Base-by-base conservation (phyloP, 1,140 invertebrate genomes). In the Akabosia matsudoensis region DNA sequence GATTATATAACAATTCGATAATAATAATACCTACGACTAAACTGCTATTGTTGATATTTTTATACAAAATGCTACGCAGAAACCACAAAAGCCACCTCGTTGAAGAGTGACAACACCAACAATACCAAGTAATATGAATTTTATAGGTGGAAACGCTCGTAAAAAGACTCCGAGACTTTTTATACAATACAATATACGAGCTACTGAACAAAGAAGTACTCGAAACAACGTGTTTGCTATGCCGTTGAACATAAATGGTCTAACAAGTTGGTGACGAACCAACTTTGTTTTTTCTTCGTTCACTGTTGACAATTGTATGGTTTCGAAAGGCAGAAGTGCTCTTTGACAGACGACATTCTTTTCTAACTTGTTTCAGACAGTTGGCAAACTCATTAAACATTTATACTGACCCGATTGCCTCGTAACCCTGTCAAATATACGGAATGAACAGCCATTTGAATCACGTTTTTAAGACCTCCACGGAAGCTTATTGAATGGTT, bases 381-480 rank as follows among this genome's bases (percentile, higher is more conserved):
- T 67, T 67, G 61, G 61, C 28, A 67, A 67, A 30, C 26, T 67
- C 61, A 67, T 67, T 67, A 67, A 67, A 67, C 61, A 67, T 67
- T 67, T 67, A 67, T 67, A 67, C 61, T 67, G 61, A 67, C 61
- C 61, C 61, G 61, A 67, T 67, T 67, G 61, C 61, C 61, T 67
- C 61, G 61, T 67, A 67, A 67, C 61, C 61, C 30, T 67, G 61
- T 67, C 61, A 31, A 67, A 67, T 67, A 67, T 30, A 67, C 31
- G 61, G 61, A 22, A 31, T 67, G 31, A 67, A 67, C 61, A 67
- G 61, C 31, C 61, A 67, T 67, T 67, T 67, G 61, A 67, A 22
- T 30, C 61, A 67, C 28, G 61, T 67, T 67, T 67, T 67, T 67
- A 67, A 30, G 61, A 67, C 61, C 61, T 67, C 61, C 61, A 31